A percentile compares a stretch with the other conserved stretches of the same genome.
These are phyloP conservation scores for Xerus inauris DNA, from an alignment of 2,113 vertebrate species.

Conservation along the genomic window DNA sequence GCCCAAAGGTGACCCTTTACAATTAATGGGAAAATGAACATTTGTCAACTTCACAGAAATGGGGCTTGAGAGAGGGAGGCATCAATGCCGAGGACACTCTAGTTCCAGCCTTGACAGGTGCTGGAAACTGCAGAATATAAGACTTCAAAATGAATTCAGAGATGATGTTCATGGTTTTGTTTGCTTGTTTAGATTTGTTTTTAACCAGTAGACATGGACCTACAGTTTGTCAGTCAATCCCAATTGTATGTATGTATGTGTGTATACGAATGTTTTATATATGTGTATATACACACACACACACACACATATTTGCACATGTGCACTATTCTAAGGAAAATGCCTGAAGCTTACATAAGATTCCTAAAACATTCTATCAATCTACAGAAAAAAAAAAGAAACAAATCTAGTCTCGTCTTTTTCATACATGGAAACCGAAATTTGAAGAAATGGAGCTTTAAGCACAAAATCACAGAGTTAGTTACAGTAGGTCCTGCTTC, in stretches of 20 bases:
- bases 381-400: not conserved
- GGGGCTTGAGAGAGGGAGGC: not conserved
- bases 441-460: not conserved
- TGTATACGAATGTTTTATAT: too few species aligned
- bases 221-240: not conserved
- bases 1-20: not conserved
- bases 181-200: not conserved
- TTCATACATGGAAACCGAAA: not conserved
- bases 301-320: not conserved
- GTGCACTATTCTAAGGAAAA: not conserved
- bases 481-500: not conserved
- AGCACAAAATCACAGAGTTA: not conserved
- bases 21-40: not conserved
- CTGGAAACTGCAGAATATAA: not conserved
- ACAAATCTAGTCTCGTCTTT: not conserved
- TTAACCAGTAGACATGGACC: not conserved
- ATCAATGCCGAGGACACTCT: not conserved
- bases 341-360: not conserved
- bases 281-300: too few species aligned
- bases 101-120: too few species aligned
- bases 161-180: not conserved
- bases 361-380: not conserved
- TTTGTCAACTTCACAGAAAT: not conserved
- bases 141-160: not conserved
- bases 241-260: too few species aligned